Evolutionary conservation across 2,797 vertebrate genomes (phyloP).

Genomic region (Sphaeramia orbicularis): DNA sequence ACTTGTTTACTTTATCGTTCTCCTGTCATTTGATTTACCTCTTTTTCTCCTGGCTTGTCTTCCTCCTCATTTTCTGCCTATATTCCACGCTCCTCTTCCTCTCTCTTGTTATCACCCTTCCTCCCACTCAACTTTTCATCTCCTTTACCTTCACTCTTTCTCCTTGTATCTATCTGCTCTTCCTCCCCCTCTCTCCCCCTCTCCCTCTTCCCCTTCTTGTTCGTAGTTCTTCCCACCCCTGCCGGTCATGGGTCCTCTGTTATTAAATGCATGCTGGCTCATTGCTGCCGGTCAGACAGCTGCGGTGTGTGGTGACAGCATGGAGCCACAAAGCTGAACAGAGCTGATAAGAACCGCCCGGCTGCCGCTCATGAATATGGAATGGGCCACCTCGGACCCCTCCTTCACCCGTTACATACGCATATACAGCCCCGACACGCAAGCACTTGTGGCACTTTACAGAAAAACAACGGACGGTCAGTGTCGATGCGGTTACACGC

Average conservation of each 20-base stretch:
- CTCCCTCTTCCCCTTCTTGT: not conserved
- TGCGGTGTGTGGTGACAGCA: conserved; percentile 40
- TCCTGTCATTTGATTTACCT: not conserved
- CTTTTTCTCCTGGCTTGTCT: not conserved
- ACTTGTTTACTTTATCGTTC: conserved; percentile 1
- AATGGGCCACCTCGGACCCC: conserved; percentile 17
- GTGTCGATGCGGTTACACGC: conserved; percentile 40
- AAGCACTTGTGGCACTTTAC: not conserved
- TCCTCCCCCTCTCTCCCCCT: not conserved
- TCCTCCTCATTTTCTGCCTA: not conserved
- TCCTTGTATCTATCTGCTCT: not conserved
- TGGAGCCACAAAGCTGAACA: conserved; percentile 53
- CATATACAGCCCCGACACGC: not conserved
- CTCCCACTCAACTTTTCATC: conserved; percentile 12
- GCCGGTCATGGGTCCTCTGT: conserved; percentile 24
- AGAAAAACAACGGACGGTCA: conserved; percentile 35
- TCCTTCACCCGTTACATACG: conserved; percentile 7
- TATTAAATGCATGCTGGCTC: conserved; percentile 42
- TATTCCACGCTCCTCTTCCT: not conserved
- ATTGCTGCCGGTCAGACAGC: conserved; percentile 32
- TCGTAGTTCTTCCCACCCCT: conserved; percentile 32
- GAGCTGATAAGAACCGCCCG: conserved; percentile 61
- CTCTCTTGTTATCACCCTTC: conserved; percentile 12
- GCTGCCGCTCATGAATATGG: conserved; percentile 65
- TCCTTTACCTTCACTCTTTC: conserved; percentile 1